Conservation (phyloP, 2,888 invertebrate species). For the Cantharis rufa region DNA sequence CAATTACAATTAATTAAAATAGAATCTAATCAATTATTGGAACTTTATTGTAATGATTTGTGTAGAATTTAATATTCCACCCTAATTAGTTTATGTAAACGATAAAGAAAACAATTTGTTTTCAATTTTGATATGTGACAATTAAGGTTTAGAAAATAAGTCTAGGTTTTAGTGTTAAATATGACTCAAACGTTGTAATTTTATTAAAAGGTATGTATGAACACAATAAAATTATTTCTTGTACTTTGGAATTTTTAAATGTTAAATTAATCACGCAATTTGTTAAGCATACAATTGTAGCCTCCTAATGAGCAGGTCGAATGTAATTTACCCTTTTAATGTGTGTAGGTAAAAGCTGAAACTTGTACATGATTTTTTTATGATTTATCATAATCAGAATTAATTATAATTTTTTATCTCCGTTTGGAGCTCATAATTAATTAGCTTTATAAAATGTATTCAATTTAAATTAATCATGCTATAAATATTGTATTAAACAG, state of each 20-base stretch:
- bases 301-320: neutral
- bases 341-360: neutral
- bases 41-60: neutral
- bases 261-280: neutral
- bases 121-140: neutral
- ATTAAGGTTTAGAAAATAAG: neutral
- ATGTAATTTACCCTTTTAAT: neutral
- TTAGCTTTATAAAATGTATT: neutral
- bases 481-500: too few species aligned
- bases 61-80: neutral
- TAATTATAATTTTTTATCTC: neutral
- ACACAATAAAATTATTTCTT: neutral
- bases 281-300: neutral
- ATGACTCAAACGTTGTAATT: neutral
- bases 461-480: too few species aligned
- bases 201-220: neutral
- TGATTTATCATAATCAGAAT: neutral
- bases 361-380: neutral
- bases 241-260: neutral
- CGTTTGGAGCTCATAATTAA: neutral
- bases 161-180: neutral
- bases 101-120: neutral
- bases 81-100: neutral
- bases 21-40: neutral
- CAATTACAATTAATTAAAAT: neutral